phyloP scores from a whole-genome alignment of 2,888 invertebrate genomes.

The Drosophila maculinotata region DNA sequence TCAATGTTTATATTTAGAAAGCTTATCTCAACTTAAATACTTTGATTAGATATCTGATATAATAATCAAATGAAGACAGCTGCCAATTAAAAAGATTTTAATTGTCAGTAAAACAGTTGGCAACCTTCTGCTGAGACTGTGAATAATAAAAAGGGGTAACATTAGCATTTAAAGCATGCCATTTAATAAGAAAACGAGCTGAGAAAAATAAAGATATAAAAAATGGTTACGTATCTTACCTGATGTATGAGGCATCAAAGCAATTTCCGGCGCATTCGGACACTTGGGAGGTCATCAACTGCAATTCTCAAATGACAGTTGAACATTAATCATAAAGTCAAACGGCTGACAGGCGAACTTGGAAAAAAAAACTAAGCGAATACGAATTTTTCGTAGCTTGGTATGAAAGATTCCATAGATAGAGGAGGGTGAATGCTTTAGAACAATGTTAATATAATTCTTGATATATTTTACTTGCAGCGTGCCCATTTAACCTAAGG shows the following conservation, averaged over 20 bases:
- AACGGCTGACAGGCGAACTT: conserved; percentile 18
- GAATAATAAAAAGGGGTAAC: conserved; percentile 9
- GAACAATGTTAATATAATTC: conserved; percentile 71
- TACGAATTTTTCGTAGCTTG: neutral
- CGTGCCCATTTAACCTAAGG: conserved; percentile 4
- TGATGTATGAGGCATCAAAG: neutral
- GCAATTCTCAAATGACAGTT: conserved; percentile 4
- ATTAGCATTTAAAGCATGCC: neutral
- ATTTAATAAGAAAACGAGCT: too few relatives aligned
- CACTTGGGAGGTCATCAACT: neutral
- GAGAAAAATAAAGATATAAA: too few relatives aligned
- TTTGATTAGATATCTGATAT: neutral
- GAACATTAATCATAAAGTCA: conserved; percentile 44
- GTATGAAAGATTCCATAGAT: too few relatives aligned
- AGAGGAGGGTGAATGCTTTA: conserved; percentile 1
- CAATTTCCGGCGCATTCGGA: conserved; percentile 38
- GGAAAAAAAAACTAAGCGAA: neutral
- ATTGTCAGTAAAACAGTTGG: neutral
- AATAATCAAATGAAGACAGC: conserved; percentile 9
- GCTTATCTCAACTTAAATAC: too few relatives aligned
- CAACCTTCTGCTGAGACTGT: neutral
- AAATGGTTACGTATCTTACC: too few relatives aligned
- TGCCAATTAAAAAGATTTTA: conserved; percentile 7
- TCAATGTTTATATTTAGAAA: too few relatives aligned
- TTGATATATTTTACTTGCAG: conserved; percentile 27